Evolutionary conservation across 2,797 vertebrate species (phyloP), one percentile per base, ranked within the genome.

Genomic region (Mustela erminea): DNA sequence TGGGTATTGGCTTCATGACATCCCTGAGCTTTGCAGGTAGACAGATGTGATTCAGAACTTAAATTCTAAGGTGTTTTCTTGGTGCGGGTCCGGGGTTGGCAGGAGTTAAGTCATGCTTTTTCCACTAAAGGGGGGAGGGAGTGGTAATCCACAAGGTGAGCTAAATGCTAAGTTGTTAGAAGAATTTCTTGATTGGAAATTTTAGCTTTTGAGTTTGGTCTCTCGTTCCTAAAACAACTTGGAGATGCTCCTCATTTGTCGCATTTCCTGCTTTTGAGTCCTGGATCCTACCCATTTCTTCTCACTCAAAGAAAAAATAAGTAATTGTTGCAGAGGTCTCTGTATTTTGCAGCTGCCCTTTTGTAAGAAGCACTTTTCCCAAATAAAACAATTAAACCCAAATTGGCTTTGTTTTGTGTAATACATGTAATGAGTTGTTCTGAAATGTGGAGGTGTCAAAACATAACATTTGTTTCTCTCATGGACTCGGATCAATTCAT

Each of bases 351-450:
- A 99, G 98, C 98, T 99, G 98, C 98, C 97, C 98, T 99, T 99
- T 99, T 99, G 99, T 99, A 99, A 99, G 99, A 99, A 98, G 99
- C 99, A 99, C 99, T 99, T 99, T 99, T 99, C 99, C 99, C 98
- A 99, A 99, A 99, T 99, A 99, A 99, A 99, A 98, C 58, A 84
- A 91, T 96, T 46, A 7, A 91, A 85, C 13, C 43, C 64, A 80
- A 96, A 75, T 18, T 96, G 97, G 64, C 91, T 93, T 83, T 92
- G 90, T 82, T 90, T 58, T 98, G 52, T 98, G 95, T 87, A 62
- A 70, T 98, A 70, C 97, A 38, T 98, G 94, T 86, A 27, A 38
- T 58, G 43, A 64, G 62, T 74, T 46, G 11, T 43, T 74, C 81
- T 5, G 21, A 95, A 94, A 21, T 43, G 58, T 93, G 60, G 88